Percentiles rank a stretch among this genome's conserved stretches.
Conservation (phyloP, 2,888 invertebrate species). For the Cryptops parisi region DNA sequence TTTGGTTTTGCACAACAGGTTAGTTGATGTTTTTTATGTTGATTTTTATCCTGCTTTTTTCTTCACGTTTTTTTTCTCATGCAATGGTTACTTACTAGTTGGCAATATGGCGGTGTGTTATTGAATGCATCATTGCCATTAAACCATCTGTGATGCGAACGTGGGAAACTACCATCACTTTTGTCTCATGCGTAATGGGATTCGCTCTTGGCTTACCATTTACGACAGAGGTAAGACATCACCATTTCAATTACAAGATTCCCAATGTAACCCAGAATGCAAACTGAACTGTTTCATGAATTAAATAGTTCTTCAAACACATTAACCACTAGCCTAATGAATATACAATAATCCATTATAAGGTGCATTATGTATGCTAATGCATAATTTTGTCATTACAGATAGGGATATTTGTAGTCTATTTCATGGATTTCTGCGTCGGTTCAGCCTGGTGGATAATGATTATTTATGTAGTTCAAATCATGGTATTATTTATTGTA, state of each 20-base stretch:
- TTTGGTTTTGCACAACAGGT: slow-evolving; percentile 76
- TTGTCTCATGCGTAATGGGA: slow-evolving; percentile 62
- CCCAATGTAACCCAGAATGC: no score
- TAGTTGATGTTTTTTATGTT: slow-evolving; percentile 9
- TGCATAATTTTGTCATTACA: no score
- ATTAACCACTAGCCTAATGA: no score
- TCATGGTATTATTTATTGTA: slow-evolving; percentile 34
- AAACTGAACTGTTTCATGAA: no score
- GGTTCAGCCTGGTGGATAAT: slow-evolving; percentile 80
- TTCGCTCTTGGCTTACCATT: slow-evolving; percentile 69
- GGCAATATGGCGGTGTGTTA: slow-evolving; percentile 82
- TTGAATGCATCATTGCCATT: slow-evolving; percentile 66
- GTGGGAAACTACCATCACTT: slow-evolving; percentile 70
- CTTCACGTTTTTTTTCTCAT: neutral
- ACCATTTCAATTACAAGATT: no score
- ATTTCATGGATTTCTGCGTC: slow-evolving; percentile 68
- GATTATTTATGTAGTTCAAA: slow-evolving; percentile 43
- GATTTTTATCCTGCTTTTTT: no score
- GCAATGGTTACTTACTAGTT: slow-evolving; percentile 35
- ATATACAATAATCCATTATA: no score
- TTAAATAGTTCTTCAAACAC: no score
- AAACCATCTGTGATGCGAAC: slow-evolving; percentile 52
- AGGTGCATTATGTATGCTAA: slow-evolving; percentile 8
- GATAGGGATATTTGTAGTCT: slow-evolving; percentile 65
- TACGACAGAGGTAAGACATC: slow-evolving; percentile 61